These are phyloP conservation scores for Brachymystax lenok DNA, from an alignment of 2,797 vertebrate genomes.

Conservation along the genomic window DNA sequence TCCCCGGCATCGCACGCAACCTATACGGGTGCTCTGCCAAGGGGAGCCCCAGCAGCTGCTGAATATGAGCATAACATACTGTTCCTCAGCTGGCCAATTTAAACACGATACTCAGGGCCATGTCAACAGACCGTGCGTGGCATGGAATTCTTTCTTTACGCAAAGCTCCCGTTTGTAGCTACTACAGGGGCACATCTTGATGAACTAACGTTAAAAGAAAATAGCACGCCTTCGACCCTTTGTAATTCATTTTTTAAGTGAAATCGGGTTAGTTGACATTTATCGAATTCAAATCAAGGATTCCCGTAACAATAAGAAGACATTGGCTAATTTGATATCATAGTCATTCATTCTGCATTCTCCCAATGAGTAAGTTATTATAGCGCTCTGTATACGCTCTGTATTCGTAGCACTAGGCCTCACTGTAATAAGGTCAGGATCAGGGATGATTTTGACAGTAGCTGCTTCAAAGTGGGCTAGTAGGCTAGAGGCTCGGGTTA, in stretches of 20 bases:
- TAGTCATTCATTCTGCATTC: too few relatives aligned
- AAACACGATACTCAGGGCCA: slow-evolving; percentile 63
- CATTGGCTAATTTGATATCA: not conserved
- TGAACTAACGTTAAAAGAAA: not conserved
- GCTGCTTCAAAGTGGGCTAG: not conserved
- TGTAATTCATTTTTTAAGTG: not conserved
- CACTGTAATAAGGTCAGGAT: slow-evolving; percentile 51
- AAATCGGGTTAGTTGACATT: not conserved
- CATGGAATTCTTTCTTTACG: slow-evolving; percentile 47
- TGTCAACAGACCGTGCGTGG: slow-evolving; percentile 27
- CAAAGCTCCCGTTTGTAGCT: not conserved
- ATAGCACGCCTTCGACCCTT: not conserved
- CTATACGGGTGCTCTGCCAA: slow-evolving; percentile 37
- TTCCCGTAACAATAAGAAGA: too few relatives aligned
- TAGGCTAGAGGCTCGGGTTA: not conserved
- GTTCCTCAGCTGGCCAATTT: slow-evolving; percentile 66
- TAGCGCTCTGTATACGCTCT: not conserved
- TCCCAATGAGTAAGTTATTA: not conserved
- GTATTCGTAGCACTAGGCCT: slow-evolving; percentile 27
- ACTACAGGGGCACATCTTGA: not conserved
- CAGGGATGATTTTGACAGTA: slow-evolving; percentile 22
- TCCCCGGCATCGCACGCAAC: slow-evolving; percentile 71
- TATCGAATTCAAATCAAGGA: slow-evolving; percentile 1
- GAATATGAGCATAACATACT: slow-evolving; percentile 63
- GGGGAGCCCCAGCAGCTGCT: slow-evolving; percentile 72